Evolutionary conservation across 2,113 vertebrate species (phyloP).

Genomic region (Lepidothrix coronata): DNA sequence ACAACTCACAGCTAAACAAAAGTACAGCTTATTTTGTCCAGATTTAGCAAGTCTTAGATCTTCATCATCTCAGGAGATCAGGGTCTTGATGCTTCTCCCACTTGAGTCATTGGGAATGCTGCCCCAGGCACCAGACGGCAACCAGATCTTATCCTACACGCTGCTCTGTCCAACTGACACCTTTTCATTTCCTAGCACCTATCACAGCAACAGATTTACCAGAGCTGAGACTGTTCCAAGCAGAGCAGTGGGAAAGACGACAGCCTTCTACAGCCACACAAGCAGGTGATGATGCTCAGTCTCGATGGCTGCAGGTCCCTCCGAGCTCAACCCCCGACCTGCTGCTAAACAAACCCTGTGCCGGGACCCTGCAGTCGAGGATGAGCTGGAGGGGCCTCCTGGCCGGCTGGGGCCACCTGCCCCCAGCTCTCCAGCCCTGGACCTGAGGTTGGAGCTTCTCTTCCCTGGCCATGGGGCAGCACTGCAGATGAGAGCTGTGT

Average conservation of each 20-base stretch:
- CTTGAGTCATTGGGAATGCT: neutral
- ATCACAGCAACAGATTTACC: neutral
- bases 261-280: neutral
- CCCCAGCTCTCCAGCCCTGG: neutral
- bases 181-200: neutral
- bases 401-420: no score
- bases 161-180: neutral
- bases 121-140: neutral
- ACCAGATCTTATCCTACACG: neutral
- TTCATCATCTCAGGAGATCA: neutral
- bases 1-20: neutral
- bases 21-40: neutral
- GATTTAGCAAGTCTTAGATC: neutral
- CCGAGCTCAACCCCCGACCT: neutral
- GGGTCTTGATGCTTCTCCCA: neutral
- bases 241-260: neutral
- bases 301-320: fast-evolving
- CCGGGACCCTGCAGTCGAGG: neutral
- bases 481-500: fast-evolving
- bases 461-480: fast-evolving
- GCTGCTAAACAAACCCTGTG: neutral
- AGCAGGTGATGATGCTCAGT: fast-evolving
- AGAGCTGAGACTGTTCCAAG: neutral
- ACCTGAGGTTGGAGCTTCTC: neutral
- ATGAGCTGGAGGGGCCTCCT: neutral